Percentiles rank a stretch among this genome's conserved stretches.
phyloP scores from a whole-genome alignment of 1,140 invertebrate genomes.

The Melitaea cinxia region DNA sequence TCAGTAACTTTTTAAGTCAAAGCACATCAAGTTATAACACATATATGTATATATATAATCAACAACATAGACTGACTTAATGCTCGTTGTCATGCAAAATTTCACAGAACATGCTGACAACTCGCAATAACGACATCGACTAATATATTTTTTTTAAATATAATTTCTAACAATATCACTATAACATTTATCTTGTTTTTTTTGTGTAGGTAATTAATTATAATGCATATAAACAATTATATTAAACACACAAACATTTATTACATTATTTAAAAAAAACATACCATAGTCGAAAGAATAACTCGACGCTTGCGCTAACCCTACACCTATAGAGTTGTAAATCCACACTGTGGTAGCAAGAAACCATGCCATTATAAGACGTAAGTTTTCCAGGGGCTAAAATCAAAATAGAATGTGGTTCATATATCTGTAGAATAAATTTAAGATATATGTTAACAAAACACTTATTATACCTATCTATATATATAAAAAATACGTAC shows the following conservation, averaged over 20 bases:
- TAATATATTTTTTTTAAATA: constrained; percentile 13
- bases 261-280: constrained; percentile 24
- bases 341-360: constrained; percentile 66
- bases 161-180: too few relatives aligned
- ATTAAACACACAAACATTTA: constrained; percentile 3
- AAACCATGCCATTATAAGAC: constrained; percentile 63
- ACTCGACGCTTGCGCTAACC: constrained; percentile 65
- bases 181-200: constrained; percentile 1
- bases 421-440: neutral
- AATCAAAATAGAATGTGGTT: constrained; percentile 25
- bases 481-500: too few relatives aligned
- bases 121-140: constrained; percentile 59
- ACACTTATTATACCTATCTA: too few relatives aligned
- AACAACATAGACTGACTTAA: constrained; percentile 21
- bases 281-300: constrained; percentile 72
- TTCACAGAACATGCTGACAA: constrained; percentile 71
- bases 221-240: neutral
- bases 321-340: constrained; percentile 62
- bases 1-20: neutral
- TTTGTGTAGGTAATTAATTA: constrained; percentile 3
- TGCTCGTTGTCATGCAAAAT: constrained; percentile 68
- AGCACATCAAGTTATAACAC: constrained; percentile 16
- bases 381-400: constrained; percentile 71
- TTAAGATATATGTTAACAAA: neutral
- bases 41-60: constrained; percentile 10